Evolutionary conservation across 2,888 invertebrate genomes (phyloP), one percentile per base, ranked within the genome.

Genomic region (Scaptomyza parva): DNA sequence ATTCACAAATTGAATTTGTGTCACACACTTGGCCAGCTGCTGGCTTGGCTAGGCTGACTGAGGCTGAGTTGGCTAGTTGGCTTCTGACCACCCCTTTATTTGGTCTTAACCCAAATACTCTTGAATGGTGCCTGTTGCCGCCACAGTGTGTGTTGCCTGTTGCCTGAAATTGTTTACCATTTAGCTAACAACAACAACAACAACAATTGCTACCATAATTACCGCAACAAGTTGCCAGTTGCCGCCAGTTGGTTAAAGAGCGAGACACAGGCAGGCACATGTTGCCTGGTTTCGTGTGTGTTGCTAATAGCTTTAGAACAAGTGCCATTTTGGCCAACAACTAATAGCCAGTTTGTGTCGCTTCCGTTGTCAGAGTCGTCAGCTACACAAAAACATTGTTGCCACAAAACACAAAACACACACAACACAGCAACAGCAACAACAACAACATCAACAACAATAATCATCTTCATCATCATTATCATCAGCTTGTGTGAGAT

Each of bases 41-140:
- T 35, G 47, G 44, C 26, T 51, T 30, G 55, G 52, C 26, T 74
- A 8, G 30, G 30, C 12, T 30, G 73, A 45, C 54, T 61, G n/a
- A n/a, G n/a, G n/a, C n/a, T n/a, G n/a, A n/a, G 72, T 64, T 61
- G 62, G 67, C 48, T 48, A 18, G 40, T 51, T 33, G 74, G 63
- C 69, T 50, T 69, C 55, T 76, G 82, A 68, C 86, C 83, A 86
- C 83, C 86, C 85, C 85, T 85, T 87, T 85, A 88, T 85, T 85
- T 85, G 85, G 85, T 86, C 86, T 86, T 85, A 85, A 85, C 85
- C 88, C 80, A 85, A 85, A 85, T 85, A 85, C 86, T 86, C 58
- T 55, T 57, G 64, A 62, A 55, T 61, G 73, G 68, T 59, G 70
- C 52, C 33, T 35, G 30, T 11, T 11, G 22, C 3, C 22, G 5